Base-by-base conservation (phyloP, 2,797 vertebrate species). In the Enteromius mattozi region DNA sequence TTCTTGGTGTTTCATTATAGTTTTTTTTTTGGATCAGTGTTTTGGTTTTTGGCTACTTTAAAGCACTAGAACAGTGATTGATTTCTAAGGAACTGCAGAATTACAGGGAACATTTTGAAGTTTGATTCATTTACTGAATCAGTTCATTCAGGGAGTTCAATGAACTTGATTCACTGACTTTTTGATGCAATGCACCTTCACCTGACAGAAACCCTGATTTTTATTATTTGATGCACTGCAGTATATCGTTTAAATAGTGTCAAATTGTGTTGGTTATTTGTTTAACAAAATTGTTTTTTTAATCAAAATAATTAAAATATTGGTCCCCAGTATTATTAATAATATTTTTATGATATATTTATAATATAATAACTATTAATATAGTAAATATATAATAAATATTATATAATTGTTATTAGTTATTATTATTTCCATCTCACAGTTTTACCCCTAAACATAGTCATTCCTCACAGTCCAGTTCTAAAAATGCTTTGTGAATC, bases 111-210 rank as follows among this genome's bases (percentile, higher is more conserved):
- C 59, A 13, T 27, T 61, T 61, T 61, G 56, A 27, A 65, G 6
- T 7, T 65, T 33, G 14, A 65, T 65, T 65, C 63, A 66, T 66
- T 66, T 33, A 65, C 30, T 65, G 61, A 65, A 65, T 65, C 61
- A 14, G 12, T 27, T 61, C 1, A 61, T 61, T 61, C 10, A 14
- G 10, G 21, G 54, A 4, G 1, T 59, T n/a, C 9, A 59, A 56
- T 56, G 8, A 59, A 59, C 8, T 59, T 24, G 10, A 59, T 59
- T 59, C 56, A 63, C 24, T 63, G 59, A 63, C 13, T 14, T 63
- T 63, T 12, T 61, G 12, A 27, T 61, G 59, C 12, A 4, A 27
- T 14, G 24, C n/a, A 61, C n/a, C n/a, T 61, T 63, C 24, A 63
- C 1, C 24, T 63, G 61, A 33, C 14, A 65, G 61, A 65, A 63